phyloP scores from a whole-genome alignment of 2,797 vertebrate species.

The Pipistrellus kuhlii region DNA sequence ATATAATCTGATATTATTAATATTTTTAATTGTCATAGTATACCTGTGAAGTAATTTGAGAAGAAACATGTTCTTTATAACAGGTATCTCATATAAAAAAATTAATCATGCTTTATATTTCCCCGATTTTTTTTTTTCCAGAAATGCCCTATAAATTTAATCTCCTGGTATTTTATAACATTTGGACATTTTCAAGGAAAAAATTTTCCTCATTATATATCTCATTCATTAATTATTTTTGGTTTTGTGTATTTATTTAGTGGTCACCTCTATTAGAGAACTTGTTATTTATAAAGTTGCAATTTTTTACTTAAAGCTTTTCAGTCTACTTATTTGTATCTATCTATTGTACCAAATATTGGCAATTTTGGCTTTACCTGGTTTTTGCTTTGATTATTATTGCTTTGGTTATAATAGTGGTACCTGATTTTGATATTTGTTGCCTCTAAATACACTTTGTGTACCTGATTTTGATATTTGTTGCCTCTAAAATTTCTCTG shows the following conservation, averaged over 20 bases:
- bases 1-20: slow-evolving; percentile 22
- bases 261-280: neutral
- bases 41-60: neutral
- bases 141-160: neutral
- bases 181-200: neutral
- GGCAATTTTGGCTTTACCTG: neutral
- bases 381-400: slow-evolving; percentile 12
- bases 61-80: neutral
- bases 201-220: slow-evolving; percentile 26
- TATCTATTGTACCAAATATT: neutral
- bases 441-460: neutral
- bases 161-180: slow-evolving; percentile 9
- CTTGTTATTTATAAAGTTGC: neutral
- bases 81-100: neutral
- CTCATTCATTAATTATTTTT: neutral
- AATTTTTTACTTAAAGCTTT: neutral
- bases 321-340: neutral
- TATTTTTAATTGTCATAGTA: neutral
- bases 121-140: neutral
- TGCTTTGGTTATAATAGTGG: neutral
- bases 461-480: neutral
- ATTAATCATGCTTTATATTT: neutral
- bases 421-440: neutral
- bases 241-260: neutral
- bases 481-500: neutral